Evolutionary conservation across 2,888 invertebrate genomes (phyloP).

Genomic region (Branchipolynoe longqiensis): DNA sequence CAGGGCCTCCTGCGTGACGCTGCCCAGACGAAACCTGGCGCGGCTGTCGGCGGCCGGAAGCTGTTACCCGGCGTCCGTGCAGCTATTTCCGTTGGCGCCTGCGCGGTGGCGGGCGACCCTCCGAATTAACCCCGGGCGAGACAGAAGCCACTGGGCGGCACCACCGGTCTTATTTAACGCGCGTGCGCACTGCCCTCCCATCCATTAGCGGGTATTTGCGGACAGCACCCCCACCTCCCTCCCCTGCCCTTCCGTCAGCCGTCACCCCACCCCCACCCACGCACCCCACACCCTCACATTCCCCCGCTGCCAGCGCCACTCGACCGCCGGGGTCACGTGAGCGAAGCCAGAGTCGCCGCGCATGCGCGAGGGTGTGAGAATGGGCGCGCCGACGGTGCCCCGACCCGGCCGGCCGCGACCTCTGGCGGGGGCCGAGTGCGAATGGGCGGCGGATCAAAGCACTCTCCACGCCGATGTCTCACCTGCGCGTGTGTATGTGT

Average conservation of each 20-base stretch:
- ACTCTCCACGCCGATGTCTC: neutral
- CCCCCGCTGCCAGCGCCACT: slow-evolving; percentile 25
- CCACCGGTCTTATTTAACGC: neutral
- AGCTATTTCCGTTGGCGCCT: slow-evolving; percentile 40
- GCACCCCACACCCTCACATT: too few relatives aligned
- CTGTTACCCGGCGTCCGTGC: neutral
- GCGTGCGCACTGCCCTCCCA: neutral
- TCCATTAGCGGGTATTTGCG: slow-evolving; percentile 26
- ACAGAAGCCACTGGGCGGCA: neutral
- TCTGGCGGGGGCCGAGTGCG: neutral
- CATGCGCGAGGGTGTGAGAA: slow-evolving; percentile 48
- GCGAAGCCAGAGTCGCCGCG: neutral
- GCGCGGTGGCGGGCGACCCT: slow-evolving; percentile 10
- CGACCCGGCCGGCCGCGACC: neutral
- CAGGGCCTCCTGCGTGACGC: neutral
- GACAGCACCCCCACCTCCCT: neutral
- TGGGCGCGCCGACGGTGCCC: neutral
- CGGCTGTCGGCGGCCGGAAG: neutral
- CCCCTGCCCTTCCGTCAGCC: too few relatives aligned
- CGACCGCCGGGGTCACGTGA: neutral
- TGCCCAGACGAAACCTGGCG: neutral
- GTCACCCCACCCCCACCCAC: neutral
- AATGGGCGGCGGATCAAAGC: neutral
- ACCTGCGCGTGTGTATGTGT: too few relatives aligned
- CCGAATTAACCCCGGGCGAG: slow-evolving; percentile 21